A percentile compares a stretch with the other conserved stretches of the same genome.
These are phyloP conservation scores for Meles meles DNA, from an alignment of 2,113 vertebrate species.

Conservation along the genomic window DNA sequence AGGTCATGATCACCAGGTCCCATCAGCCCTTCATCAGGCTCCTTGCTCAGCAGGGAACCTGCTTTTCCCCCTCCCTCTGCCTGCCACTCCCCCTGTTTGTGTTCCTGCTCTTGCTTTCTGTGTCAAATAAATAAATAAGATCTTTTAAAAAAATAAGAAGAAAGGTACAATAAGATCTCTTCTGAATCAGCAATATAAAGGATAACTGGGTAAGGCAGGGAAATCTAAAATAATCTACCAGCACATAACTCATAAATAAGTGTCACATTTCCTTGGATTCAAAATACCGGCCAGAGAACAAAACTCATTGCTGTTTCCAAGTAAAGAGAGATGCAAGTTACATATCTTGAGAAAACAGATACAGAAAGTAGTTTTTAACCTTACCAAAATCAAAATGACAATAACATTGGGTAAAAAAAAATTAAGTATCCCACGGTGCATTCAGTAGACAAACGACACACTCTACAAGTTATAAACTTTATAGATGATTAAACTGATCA, in stretches of 20 bases:
- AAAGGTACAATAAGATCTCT: not conserved
- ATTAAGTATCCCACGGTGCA: not conserved
- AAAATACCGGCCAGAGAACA: not conserved
- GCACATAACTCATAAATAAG: not conserved
- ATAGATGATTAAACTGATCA: not conserved
- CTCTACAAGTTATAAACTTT: slow-evolving; percentile 4
- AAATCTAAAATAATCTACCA: not conserved
- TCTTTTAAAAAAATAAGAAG: no score
- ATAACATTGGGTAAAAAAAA: not conserved
- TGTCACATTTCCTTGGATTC: slow-evolving; percentile 37
- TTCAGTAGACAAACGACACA: not conserved
- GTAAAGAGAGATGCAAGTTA: not conserved
- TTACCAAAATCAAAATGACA: not conserved
- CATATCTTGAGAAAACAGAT: not conserved
- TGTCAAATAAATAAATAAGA: not conserved
- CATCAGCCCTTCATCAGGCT: not conserved
- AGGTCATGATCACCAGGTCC: no score
- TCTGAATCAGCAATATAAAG: not conserved
- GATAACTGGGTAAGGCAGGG: not conserved
- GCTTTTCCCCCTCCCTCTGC: not conserved
- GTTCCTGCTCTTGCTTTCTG: no score
- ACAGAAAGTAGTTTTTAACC: not conserved
- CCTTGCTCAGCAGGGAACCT: not conserved
- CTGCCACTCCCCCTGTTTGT: not conserved
- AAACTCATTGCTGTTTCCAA: not conserved